Conservation (phyloP, 1,140 invertebrate species). For the Arctopsyche grandis region DNA sequence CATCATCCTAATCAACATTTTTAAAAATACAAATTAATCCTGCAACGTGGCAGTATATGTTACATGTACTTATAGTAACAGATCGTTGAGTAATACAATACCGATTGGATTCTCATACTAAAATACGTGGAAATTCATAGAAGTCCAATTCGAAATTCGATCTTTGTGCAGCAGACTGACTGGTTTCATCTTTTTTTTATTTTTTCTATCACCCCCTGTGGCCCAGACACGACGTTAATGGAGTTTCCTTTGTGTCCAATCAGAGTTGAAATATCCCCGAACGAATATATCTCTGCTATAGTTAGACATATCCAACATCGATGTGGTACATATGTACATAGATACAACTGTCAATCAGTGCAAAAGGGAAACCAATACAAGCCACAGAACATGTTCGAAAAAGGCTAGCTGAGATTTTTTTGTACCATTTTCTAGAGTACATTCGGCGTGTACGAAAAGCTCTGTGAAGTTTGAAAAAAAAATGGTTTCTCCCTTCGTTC, state of each 20-base stretch:
- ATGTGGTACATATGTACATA: too few species aligned
- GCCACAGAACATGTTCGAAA: too few species aligned
- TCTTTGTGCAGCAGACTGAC: background rate
- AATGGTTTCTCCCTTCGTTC: background rate
- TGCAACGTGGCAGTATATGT: too few species aligned
- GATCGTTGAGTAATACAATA: too few species aligned
- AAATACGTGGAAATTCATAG: background rate
- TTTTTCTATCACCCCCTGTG: background rate
- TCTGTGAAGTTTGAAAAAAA: too few species aligned
- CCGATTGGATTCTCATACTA: background rate
- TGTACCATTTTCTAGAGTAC: too few species aligned
- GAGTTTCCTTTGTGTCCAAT: slow-evolving; percentile 32
- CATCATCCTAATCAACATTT: too few species aligned
- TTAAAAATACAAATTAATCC: too few species aligned
- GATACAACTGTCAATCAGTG: slow-evolving; percentile 8
- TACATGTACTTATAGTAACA: too few species aligned
- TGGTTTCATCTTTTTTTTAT: slow-evolving; percentile 2
- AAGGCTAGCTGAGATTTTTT: too few species aligned
- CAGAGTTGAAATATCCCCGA: slow-evolving; percentile 20
- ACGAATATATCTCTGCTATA: background rate
- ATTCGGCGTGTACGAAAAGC: too few species aligned
- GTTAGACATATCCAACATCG: too few species aligned
- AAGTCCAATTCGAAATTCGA: background rate
- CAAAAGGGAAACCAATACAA: background rate
- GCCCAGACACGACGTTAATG: slow-evolving; percentile 19